phyloP scores from a whole-genome alignment of 2,113 vertebrate genomes.

The Plecturocebus donacophilus region DNA sequence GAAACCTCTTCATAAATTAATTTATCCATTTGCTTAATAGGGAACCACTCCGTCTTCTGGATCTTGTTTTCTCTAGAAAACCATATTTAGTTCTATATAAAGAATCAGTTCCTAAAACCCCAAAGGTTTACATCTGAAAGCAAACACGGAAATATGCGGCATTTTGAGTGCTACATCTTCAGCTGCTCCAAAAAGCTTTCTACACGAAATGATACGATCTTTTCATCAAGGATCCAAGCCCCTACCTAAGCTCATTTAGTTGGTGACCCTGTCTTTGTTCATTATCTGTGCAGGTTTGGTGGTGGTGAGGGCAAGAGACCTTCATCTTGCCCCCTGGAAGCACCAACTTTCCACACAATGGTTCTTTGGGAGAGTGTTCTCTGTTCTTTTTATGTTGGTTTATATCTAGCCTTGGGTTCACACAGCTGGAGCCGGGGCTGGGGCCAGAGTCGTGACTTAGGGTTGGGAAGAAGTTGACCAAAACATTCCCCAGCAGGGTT shows the following conservation, averaged over 20 bases:
- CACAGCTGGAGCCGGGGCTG: constrained; percentile 34
- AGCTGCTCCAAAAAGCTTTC: not conserved
- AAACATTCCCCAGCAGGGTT: constrained; percentile 65
- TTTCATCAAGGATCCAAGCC: not conserved
- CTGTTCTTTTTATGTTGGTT: constrained; percentile 28
- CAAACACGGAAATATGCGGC: not conserved
- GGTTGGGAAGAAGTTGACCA: constrained; percentile 50
- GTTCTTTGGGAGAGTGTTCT: constrained; percentile 18
- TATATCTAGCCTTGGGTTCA: constrained; percentile 66
- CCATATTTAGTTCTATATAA: not conserved
- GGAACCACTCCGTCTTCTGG: not conserved
- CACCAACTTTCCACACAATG: not conserved
- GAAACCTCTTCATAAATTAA: not conserved
- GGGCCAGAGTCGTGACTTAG: constrained; percentile 58
- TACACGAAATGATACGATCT: not conserved
- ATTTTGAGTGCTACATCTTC: not conserved
- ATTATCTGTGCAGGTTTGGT: not conserved
- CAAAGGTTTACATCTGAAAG: not conserved
- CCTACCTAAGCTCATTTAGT: too few species aligned
- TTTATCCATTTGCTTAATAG: not conserved
- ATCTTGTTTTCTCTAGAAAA: not conserved
- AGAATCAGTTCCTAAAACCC: constrained; percentile 32
- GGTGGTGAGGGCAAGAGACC: not conserved
- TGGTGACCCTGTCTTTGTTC: not conserved
- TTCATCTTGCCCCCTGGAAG: not conserved